Base-by-base conservation (phyloP, 2,113 vertebrate genomes). In the Spheniscus mendiculus region DNA sequence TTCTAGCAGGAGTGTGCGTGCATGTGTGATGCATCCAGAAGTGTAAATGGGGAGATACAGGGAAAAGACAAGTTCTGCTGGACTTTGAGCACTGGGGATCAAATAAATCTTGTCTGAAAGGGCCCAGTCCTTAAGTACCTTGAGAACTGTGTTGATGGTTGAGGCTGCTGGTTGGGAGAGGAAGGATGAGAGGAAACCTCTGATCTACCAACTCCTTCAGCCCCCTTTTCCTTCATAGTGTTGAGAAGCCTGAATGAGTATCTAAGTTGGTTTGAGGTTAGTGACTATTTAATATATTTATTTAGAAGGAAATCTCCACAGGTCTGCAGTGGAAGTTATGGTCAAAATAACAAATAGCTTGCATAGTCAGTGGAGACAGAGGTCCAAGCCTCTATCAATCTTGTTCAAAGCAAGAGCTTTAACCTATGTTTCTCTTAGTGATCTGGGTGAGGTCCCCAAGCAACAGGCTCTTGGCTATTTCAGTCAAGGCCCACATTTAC, bases 81-180 rank as follows among this genome's bases (percentile, higher is more conserved):
- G 67, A 83, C 73, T 96, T 93, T 81, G 82, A 97, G 95, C 73
- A 81, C 61, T 3, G 12, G 36, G 50, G 27, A 70, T 45, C 34
- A 87, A 89, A 89, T 67, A 87, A 61, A 85, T 86, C 79, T 93
- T 90, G 66, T 56, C 78, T 95, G 3, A 93, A 91, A 96, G 50
- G 93, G 81, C 38, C n/a, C 16, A 12, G 10, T 13, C 36, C 25
- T 71, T 67, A 17, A 52, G 12, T 47, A 73, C 23, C 16, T 63
- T 63, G 44, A 66, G 65, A 71, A 50, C 4, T 6, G 9, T 73
- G 58, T 29, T 80, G 29, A 11, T 29, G 29, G 6, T 20, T 89
- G 67, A 80, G 16, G 76, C 30, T 55, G 42, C 73, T 79, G 32
- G 12, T 7, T 80, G 50, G 53, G 52, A 91, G 53, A 27, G 36